Evolutionary conservation across 1,140 invertebrate species (phyloP).

Genomic region (Neodiprion pinetum): DNA sequence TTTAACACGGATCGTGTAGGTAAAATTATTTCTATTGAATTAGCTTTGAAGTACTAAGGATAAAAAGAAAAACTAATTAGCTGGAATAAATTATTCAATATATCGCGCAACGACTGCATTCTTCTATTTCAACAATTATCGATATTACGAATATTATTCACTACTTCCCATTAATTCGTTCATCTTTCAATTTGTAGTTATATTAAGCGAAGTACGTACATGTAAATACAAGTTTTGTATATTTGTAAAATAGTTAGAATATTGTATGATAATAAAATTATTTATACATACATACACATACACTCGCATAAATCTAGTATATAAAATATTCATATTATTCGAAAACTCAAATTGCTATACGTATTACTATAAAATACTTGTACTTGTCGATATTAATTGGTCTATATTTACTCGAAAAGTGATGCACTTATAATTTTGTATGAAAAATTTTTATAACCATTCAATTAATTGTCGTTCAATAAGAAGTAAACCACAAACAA

Average conservation of each 20-base stretch:
- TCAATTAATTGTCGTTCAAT: too few species aligned
- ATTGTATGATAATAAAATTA: slow-evolving; percentile 42
- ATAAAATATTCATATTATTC: too few species aligned
- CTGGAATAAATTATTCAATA: slow-evolving; percentile 9
- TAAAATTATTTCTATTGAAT: slow-evolving; percentile 5
- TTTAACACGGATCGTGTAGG: background rate
- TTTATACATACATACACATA: slow-evolving; percentile 33
- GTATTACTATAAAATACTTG: too few species aligned
- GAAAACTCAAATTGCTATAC: too few species aligned
- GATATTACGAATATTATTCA: background rate
- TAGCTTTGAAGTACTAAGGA: background rate
- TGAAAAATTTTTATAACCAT: too few species aligned
- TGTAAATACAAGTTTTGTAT: slow-evolving; percentile 37
- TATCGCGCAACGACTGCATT: background rate
- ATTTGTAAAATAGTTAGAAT: slow-evolving; percentile 44
- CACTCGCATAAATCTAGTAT: background rate
- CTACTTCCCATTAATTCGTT: background rate
- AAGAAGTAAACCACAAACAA: too few species aligned
- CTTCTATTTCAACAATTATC: background rate
- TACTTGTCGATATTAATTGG: too few species aligned
- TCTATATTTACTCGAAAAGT: too few species aligned
- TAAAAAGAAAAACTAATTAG: background rate
- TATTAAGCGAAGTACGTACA: background rate
- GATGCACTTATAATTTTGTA: too few species aligned
- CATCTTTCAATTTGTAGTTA: background rate